Percentiles rank a stretch among this genome's conserved stretches.
Evolutionary conservation across 2,888 invertebrate genomes (phyloP).

Genomic region (Meghimatium bilineatum): DNA sequence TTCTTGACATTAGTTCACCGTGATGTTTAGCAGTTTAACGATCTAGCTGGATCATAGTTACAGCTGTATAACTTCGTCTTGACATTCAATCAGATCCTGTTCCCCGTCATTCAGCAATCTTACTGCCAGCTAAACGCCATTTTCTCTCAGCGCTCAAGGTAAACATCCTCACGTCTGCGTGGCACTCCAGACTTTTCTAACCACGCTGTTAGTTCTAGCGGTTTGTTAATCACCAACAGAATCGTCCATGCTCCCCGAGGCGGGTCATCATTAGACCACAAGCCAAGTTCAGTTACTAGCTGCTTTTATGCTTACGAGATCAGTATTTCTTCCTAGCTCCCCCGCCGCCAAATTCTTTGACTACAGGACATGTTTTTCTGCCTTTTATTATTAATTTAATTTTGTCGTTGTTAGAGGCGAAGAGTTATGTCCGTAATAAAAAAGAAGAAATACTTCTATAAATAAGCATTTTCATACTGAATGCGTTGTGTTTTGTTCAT

Average conservation of each 20-base stretch:
- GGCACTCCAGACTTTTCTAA: slow-evolving; percentile 26
- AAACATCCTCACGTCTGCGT: slow-evolving; percentile 17
- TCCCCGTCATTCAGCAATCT: slow-evolving; percentile 32
- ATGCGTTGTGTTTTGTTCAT: slow-evolving; percentile 7
- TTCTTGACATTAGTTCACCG: slow-evolving; percentile 43
- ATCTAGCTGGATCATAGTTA: slow-evolving; percentile 21
- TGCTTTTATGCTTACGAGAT: slow-evolving; percentile 12
- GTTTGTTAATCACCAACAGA: slow-evolving; percentile 25
- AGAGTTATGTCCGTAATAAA: background rate
- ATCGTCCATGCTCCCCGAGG: slow-evolving; percentile 6
- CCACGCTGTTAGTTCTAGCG: slow-evolving; percentile 11
- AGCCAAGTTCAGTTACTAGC: slow-evolving; percentile 15
- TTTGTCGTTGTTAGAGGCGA: background rate
- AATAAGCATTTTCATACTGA: background rate
- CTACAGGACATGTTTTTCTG: slow-evolving; percentile 3
- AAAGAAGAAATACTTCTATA: background rate
- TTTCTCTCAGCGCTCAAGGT: slow-evolving; percentile 2
- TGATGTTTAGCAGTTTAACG: slow-evolving; percentile 41
- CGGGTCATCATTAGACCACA: slow-evolving; percentile 41
- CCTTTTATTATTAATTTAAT: background rate
- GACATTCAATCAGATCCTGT: slow-evolving; percentile 40
- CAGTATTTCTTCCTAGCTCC: background rate
- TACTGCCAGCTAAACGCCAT: slow-evolving; percentile 40
- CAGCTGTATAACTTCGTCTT: slow-evolving; percentile 28
- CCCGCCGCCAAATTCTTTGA: slow-evolving; percentile 14